A percentile compares a stretch with the other conserved stretches of the same genome.
phyloP scores from a whole-genome alignment of 2,113 vertebrate genomes.

The Bubo scandiacus region DNA sequence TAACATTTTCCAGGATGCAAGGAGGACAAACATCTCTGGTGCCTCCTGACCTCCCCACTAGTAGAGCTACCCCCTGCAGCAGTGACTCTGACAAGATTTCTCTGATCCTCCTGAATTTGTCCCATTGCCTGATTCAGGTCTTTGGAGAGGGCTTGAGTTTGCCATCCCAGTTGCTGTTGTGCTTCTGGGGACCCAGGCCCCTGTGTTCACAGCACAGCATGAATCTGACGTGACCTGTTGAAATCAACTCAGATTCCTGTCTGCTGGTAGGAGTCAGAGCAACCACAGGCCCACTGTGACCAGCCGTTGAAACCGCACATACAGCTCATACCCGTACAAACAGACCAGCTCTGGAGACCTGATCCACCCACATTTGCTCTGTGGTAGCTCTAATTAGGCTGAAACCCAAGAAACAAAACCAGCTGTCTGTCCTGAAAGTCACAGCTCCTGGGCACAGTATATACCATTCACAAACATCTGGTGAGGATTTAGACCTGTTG shows the following conservation, averaged over 20 bases:
- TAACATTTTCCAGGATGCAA: not conserved
- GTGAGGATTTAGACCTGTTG: not conserved
- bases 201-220: not conserved
- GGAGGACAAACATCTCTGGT: not conserved
- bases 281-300: not conserved
- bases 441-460: not conserved
- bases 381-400: not conserved
- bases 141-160: not conserved
- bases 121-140: not conserved
- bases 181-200: not conserved
- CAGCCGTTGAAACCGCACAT: not conserved
- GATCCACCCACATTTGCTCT: not conserved
- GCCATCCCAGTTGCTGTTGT: not conserved
- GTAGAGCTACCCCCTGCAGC: not conserved
- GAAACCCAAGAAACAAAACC: not conserved
- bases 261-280: not conserved
- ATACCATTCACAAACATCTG: not conserved
- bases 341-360: not conserved
- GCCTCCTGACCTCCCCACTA: fast-evolving
- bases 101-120: not conserved
- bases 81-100: not conserved
- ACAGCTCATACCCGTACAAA: not conserved
- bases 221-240: not conserved
- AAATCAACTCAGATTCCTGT: not conserved
- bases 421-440: not conserved